Percentiles rank a stretch among this genome's conserved stretches.
Evolutionary conservation across 2,113 vertebrate genomes (phyloP).

Genomic region (Clarias magur): DNA sequence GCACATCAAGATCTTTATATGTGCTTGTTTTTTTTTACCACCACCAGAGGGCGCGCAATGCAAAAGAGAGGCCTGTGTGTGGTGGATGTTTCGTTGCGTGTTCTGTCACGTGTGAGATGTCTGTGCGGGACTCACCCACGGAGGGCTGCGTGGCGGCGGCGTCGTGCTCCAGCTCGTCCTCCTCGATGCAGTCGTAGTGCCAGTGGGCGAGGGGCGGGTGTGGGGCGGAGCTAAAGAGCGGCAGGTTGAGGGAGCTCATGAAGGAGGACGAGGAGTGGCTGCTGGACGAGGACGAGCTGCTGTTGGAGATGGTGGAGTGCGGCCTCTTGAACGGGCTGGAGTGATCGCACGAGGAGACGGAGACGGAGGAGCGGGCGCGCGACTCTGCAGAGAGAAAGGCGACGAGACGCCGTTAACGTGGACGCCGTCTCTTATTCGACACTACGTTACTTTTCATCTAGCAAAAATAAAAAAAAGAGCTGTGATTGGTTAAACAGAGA

Average conservation of each 20-base stretch:
- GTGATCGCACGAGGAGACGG: constrained; percentile 72
- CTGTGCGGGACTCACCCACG: constrained; percentile 67
- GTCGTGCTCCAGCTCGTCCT: constrained; percentile 81
- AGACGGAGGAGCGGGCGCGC: constrained; percentile 65
- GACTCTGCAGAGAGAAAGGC: constrained; percentile 63
- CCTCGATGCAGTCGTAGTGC: constrained; percentile 78
- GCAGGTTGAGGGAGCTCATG: constrained; percentile 76
- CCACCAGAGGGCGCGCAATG: no score
- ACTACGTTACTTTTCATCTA: not conserved
- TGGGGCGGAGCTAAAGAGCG: constrained; percentile 66
- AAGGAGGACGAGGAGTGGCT: constrained; percentile 80
- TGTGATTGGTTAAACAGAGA: not conserved
- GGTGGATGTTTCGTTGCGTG: no score
- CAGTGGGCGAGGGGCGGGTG: constrained; percentile 69
- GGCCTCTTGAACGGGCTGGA: constrained; percentile 75
- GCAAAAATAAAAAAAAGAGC: not conserved
- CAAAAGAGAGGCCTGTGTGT: no score
- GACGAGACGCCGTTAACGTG: not conserved
- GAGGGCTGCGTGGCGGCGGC: constrained; percentile 67
- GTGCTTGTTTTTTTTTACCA: no score
- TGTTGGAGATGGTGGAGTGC: constrained; percentile 83
- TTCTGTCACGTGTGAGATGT: not conserved
- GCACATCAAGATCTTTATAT: not conserved
- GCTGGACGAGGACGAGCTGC: constrained; percentile 82
- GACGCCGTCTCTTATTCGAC: no score